Percentiles rank a stretch among this genome's conserved stretches.
Evolutionary conservation across 2,888 invertebrate genomes (phyloP).

Genomic region (Synanthedon tipuliformis): DNA sequence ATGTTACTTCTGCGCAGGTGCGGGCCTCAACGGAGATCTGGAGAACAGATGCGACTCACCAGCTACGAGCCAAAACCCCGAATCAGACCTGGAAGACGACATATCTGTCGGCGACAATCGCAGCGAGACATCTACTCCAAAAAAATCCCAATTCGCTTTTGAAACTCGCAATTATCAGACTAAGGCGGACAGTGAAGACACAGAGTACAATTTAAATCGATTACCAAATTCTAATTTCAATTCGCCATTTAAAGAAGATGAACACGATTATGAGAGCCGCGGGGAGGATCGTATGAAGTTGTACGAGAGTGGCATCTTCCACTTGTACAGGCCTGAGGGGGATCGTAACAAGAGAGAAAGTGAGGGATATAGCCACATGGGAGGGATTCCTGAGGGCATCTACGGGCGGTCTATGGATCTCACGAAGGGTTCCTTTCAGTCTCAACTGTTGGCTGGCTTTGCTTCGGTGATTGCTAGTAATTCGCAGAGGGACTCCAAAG

Average conservation of each 20-base stretch:
- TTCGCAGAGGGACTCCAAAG: conserved; percentile 47
- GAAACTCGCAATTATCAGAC: conserved; percentile 19
- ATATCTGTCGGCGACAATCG: conserved; percentile 60
- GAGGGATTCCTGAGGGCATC: conserved; percentile 43
- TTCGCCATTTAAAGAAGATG: conserved; percentile 53
- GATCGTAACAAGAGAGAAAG: conserved; percentile 36
- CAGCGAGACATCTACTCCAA: conserved; percentile 48
- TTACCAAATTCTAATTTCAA: conserved; percentile 39
- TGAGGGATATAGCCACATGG: conserved; percentile 34
- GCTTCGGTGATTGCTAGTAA: conserved; percentile 55
- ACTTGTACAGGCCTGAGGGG: conserved; percentile 45
- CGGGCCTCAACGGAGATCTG: conserved; percentile 26
- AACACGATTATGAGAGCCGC: conserved; percentile 38
- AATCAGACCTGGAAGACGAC: conserved; percentile 52
- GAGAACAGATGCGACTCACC: conserved; percentile 26
- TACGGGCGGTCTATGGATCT: conserved; percentile 58
- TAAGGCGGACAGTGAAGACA: conserved; percentile 23
- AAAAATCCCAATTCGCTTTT: conserved; percentile 21
- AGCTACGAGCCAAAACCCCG: conserved; percentile 30
- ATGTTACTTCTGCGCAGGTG: conserved; percentile 16
- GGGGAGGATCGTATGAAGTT: conserved; percentile 43
- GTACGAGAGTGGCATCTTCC: conserved; percentile 53
- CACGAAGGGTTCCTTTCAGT: conserved; percentile 52
- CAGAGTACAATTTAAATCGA: conserved; percentile 33
- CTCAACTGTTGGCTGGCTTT: conserved; percentile 54